Conservation (phyloP, 2,888 invertebrate species). For the Clivina fossor region DNA sequence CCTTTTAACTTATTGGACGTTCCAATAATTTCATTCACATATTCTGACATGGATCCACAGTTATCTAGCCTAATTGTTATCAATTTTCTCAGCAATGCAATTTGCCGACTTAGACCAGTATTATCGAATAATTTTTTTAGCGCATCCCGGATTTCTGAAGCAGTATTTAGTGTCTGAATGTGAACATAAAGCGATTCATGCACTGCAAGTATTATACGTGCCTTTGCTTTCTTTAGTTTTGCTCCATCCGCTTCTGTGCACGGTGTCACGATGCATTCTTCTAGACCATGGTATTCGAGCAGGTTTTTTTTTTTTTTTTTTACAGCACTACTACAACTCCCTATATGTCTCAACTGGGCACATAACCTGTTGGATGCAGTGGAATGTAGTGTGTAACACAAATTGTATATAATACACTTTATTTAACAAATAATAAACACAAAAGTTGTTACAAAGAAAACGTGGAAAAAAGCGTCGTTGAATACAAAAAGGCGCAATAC, state of each 20-base stretch:
- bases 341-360: no score
- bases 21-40: slow-evolving; percentile 14
- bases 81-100: slow-evolving; percentile 5
- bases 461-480: no score
- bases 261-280: slow-evolving; percentile 7
- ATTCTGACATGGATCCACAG: slow-evolving; percentile 6
- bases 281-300: slow-evolving; percentile 18
- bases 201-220: slow-evolving; percentile 9
- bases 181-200: slow-evolving; percentile 11
- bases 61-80: slow-evolving; percentile 12
- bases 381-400: no score
- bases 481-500: no score
- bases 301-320: no score
- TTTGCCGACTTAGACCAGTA: slow-evolving; percentile 15
- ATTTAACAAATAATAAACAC: no score
- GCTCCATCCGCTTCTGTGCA: neutral
- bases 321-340: no score
- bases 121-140: slow-evolving; percentile 15
- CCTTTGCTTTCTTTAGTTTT: slow-evolving; percentile 16
- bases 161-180: slow-evolving; percentile 15
- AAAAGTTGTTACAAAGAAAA: no score
- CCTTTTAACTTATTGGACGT: slow-evolving; percentile 19
- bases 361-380: no score
- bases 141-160: slow-evolving; percentile 17
- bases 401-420: no score